Evolutionary conservation across 2,113 vertebrate species (phyloP).

Genomic region (Triplophysa rosa): DNA sequence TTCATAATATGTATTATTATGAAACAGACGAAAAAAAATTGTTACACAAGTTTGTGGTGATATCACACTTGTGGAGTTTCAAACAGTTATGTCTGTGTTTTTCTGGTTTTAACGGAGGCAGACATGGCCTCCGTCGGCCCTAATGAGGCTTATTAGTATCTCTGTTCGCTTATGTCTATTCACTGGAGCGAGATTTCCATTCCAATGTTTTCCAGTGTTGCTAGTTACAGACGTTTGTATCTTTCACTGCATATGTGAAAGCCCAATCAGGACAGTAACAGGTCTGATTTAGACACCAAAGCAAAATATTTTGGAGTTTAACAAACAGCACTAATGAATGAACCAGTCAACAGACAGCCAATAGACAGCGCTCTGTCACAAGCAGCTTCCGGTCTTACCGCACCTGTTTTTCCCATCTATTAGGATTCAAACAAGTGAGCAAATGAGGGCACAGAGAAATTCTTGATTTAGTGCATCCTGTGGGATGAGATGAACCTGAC

Average conservation of each 20-base stretch:
- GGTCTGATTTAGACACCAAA: constrained; percentile 26
- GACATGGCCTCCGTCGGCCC: background rate
- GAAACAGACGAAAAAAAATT: too few species aligned
- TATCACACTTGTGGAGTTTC: background rate
- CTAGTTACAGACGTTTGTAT: constrained; percentile 1
- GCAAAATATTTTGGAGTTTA: constrained; percentile 39
- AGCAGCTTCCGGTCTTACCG: background rate
- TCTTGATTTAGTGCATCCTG: constrained; percentile 34
- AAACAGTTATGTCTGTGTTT: background rate
- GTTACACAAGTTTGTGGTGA: background rate
- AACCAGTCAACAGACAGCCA: constrained; percentile 33
- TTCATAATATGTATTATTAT: too few species aligned
- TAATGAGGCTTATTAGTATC: constrained; percentile 67
- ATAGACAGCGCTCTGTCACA: background rate
- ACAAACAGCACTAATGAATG: constrained; percentile 39
- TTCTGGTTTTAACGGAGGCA: constrained; percentile 12
- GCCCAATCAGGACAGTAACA: constrained; percentile 21
- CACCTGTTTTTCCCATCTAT: constrained; percentile 31
- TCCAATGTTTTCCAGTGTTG: constrained; percentile 10
- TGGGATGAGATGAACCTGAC: constrained; percentile 33
- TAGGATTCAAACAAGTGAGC: constrained; percentile 31
- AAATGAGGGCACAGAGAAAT: constrained; percentile 45
- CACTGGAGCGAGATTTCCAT: background rate
- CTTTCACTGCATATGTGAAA: constrained; percentile 4
- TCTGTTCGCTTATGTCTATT: constrained; percentile 13